A percentile compares a stretch with the other conserved stretches of the same genome.
Conservation (phyloP, 2,888 invertebrate species). For the Gonocerus acuteangulatus region DNA sequence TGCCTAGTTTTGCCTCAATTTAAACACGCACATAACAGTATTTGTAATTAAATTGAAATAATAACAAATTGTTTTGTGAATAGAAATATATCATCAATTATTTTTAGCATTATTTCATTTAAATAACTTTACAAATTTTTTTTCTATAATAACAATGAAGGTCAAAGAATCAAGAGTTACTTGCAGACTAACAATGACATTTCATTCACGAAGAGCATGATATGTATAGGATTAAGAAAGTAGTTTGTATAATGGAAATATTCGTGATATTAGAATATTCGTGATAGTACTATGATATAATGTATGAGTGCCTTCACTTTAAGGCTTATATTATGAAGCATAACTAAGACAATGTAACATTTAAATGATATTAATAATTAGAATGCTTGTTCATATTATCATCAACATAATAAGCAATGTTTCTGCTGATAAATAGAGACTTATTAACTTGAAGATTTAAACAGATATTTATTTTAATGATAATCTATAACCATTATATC, state of each 20-base stretch:
- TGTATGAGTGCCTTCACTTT: background rate
- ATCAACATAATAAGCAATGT: background rate
- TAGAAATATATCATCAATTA: too few species aligned
- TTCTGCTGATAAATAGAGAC: background rate
- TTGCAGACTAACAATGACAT: too few species aligned
- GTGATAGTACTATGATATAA: background rate
- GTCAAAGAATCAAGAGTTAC: too few species aligned
- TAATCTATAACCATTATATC: background rate
- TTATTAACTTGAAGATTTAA: background rate
- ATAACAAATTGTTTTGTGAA: too few species aligned
- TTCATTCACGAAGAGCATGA: too few species aligned
- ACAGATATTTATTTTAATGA: background rate
- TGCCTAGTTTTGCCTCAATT: background rate
- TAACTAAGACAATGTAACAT: background rate
- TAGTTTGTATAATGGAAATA: background rate
- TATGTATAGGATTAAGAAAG: background rate
- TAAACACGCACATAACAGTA: background rate
- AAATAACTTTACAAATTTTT: too few species aligned
- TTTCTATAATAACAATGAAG: too few species aligned
- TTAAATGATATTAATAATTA: background rate
- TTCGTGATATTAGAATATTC: slow-evolving; percentile 1
- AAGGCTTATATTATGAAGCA: slow-evolving; percentile 1
- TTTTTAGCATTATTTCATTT: too few species aligned
- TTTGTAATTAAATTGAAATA: too few species aligned
- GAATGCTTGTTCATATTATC: background rate